Conservation (phyloP, 2,888 invertebrate species). For the Leptarthrus brevirostris region DNA sequence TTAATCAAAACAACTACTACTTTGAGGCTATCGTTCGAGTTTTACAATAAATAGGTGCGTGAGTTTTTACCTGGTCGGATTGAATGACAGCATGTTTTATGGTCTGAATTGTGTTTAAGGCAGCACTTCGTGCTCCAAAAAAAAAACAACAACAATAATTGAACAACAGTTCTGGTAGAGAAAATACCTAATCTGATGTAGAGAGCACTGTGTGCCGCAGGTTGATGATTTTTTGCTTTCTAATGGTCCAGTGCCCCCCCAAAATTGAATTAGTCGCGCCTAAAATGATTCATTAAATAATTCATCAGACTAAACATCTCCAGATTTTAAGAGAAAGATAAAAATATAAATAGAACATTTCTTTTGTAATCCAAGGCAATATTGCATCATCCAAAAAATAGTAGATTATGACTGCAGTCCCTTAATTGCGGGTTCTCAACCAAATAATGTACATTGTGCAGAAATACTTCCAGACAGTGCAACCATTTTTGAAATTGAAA, state of each 20-base stretch:
- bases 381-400: constrained; percentile 27
- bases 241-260: constrained; percentile 31
- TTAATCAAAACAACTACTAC: constrained; percentile 37
- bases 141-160: too few species aligned
- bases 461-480: constrained; percentile 7
- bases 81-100: not conserved
- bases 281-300: not conserved
- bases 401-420: not conserved
- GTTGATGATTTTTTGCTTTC: not conserved
- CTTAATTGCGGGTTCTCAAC: constrained; percentile 2
- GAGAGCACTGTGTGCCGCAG: too few species aligned
- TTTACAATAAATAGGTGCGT: constrained; percentile 8
- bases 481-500: not conserved
- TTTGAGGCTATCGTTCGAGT: constrained; percentile 22
- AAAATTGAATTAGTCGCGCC: not conserved
- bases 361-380: constrained; percentile 8
- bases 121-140: too few species aligned
- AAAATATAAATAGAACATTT: not conserved
- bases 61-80: constrained; percentile 7
- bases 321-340: too few species aligned
- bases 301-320: constrained; percentile 1
- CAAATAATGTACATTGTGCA: not conserved
- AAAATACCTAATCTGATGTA: too few species aligned
- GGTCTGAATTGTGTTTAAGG: too few species aligned
- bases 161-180: too few species aligned